phyloP scores from a whole-genome alignment of 2,113 vertebrate species.

The Gobio gobio region DNA sequence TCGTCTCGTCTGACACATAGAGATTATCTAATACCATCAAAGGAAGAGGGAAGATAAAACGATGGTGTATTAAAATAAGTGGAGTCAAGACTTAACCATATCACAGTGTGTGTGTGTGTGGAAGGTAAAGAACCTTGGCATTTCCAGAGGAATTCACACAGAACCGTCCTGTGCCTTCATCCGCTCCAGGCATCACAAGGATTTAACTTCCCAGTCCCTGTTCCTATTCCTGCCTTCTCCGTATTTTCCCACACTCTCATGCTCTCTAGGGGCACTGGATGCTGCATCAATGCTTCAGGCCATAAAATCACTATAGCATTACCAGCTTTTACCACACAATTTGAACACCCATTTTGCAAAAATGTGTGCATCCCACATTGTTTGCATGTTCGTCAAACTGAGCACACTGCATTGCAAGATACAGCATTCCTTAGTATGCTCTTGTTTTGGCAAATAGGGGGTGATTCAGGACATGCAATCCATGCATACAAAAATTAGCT shows the following conservation, averaged over 20 bases:
- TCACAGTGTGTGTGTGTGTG: neutral
- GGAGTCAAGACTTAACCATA: constrained; percentile 58
- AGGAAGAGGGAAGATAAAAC: constrained; percentile 71
- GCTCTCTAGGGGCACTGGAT: constrained; percentile 66
- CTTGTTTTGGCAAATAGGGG: neutral
- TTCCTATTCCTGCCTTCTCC: constrained; percentile 65
- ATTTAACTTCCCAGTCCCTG: constrained; percentile 64
- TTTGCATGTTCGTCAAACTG: neutral
- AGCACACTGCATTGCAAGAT: neutral
- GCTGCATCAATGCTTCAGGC: constrained; percentile 68
- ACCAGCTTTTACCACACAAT: neutral
- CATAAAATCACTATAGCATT: constrained; percentile 63
- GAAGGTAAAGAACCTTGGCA: constrained; percentile 35
- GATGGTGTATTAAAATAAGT: constrained; percentile 49
- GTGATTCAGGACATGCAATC: neutral
- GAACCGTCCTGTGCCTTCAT: constrained; percentile 50
- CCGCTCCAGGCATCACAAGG: constrained; percentile 70
- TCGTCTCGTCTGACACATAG: constrained; percentile 75
- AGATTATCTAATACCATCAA: constrained; percentile 83
- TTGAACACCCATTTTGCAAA: neutral
- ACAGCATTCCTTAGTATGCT: neutral
- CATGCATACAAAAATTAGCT: neutral
- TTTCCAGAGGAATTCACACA: constrained; percentile 7
- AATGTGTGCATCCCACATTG: neutral
- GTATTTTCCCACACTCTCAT: constrained; percentile 76